These are phyloP conservation scores for Agrochola lota DNA, from an alignment of 2,888 invertebrate species.

Conservation along the genomic window DNA sequence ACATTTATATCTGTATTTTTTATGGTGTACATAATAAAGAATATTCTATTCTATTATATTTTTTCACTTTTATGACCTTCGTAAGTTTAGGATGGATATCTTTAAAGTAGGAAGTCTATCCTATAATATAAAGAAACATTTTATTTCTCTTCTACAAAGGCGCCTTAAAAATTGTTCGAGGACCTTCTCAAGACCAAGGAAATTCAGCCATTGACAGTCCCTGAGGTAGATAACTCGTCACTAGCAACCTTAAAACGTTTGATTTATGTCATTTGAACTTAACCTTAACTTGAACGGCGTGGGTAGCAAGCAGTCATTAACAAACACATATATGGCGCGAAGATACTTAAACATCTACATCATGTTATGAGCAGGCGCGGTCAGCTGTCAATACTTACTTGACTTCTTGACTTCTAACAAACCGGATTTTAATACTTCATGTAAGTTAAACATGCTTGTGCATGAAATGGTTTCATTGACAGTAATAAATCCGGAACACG, in stretches of 20 bases:
- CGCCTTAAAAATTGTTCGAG: background rate
- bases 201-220: background rate
- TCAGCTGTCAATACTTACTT: slow-evolving; percentile 24
- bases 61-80: too few species aligned
- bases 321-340: slow-evolving; percentile 22
- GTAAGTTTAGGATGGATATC: too few species aligned
- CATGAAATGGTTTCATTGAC: background rate
- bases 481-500: background rate
- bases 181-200: background rate
- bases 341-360: slow-evolving; percentile 12
- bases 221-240: background rate
- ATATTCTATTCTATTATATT: too few species aligned
- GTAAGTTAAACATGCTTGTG: background rate
- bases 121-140: too few species aligned
- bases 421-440: background rate
- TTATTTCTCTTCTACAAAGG: too few species aligned
- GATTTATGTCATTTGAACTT: slow-evolving; percentile 37
- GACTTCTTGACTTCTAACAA: slow-evolving; percentile 9
- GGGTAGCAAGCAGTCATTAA: slow-evolving; percentile 29
- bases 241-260: background rate
- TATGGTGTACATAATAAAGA: too few species aligned
- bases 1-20: too few species aligned
- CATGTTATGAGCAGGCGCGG: background rate
- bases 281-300: slow-evolving; percentile 26
- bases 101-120: background rate